Base-by-base conservation (phyloP, 2,113 vertebrate species). In the Callipepla californica region DNA sequence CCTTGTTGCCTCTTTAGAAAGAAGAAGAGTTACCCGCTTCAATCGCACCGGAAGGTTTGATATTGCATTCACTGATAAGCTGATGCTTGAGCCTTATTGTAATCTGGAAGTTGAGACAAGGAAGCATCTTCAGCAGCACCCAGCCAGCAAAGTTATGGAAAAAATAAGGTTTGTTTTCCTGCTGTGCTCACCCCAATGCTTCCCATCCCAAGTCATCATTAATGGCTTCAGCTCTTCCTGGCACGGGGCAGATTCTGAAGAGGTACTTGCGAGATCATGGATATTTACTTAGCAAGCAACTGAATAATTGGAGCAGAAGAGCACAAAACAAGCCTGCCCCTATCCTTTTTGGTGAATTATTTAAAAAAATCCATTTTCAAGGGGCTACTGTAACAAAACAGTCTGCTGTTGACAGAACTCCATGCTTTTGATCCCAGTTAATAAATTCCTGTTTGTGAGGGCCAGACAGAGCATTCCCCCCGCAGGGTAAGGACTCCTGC, bases 221-320 rank as follows among this genome's bases (percentile, higher is more conserved):
- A 92, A 81, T 5, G 21, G 68, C 65, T 80, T 48, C 16, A 25
- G 48, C 68, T 87, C 42, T 14, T 73, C 62, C 36, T 50, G 40
- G 53, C 70, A 22, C 28, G 34, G 63, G 19, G 47, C 13, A 40
- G 7, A 2, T 23, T 34, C 3, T 36, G 48, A 47, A 85, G 47
- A 94, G 47, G 44, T 67, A 40, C 85, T 66, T 67, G 66, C 44
- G 40, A 6, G 9, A 19, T n/a, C 65, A 20, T 11, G 22, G 69
- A 22, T 42, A 25, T 92, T 91, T 74, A 55, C 36, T 81, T 20
- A 83, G 53, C 59, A 6, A 85, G 63, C 53, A 72, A 58, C 55
- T 45, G 80, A 93, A 8, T 45, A 93, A 94, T 12, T 94, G 17
- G 11, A 94, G 91, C 89, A 96, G 94, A 93, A 93, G 34, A 91